Evolutionary conservation across 2,113 vertebrate genomes (phyloP).

Genomic region (Rhinichthys klamathensis): DNA sequence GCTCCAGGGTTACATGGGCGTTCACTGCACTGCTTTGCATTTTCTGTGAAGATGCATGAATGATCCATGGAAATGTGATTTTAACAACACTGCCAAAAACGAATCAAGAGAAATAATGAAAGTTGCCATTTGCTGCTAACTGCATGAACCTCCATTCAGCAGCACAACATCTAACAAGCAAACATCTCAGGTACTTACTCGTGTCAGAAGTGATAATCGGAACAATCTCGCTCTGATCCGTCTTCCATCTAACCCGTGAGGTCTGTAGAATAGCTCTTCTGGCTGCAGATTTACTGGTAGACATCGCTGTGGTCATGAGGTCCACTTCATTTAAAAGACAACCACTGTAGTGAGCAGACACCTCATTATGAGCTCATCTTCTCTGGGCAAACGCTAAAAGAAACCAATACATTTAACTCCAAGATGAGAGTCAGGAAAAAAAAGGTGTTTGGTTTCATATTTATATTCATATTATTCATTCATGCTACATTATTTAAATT

Average conservation of each 20-base stretch:
- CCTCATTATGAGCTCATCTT: background rate
- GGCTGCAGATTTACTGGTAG: conserved; percentile 32
- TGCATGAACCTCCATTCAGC: background rate
- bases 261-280: conserved; percentile 55
- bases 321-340: background rate
- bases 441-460: too few relatives aligned
- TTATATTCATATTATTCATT: background rate
- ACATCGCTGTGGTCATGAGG: conserved; percentile 51
- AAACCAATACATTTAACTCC: conserved; percentile 53
- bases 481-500: background rate
- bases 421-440: background rate
- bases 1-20: background rate
- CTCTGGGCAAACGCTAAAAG: background rate
- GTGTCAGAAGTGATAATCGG: background rate
- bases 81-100: background rate
- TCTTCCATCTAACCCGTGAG: conserved; percentile 54
- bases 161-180: background rate
- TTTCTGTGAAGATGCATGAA: background rate
- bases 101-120: background rate
- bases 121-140: background rate
- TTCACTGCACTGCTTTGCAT: background rate
- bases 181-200: conserved; percentile 12
- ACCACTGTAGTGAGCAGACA: background rate
- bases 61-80: background rate
- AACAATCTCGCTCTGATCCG: background rate